Conservation (phyloP, 2,888 invertebrate species). For the Metopia argyrocephala region DNA sequence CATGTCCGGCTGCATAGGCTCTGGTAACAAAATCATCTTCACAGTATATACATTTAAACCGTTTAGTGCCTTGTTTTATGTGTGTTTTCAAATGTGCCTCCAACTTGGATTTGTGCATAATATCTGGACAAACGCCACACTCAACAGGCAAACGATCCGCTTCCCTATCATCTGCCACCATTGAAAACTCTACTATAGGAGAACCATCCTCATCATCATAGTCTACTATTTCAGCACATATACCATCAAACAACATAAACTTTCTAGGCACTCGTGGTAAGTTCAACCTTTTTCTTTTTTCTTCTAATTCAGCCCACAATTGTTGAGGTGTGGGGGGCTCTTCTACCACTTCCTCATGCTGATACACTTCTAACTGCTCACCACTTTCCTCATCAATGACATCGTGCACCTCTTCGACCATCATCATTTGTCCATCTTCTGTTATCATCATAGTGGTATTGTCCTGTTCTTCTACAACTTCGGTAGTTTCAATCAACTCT, state of each 20-base stretch:
- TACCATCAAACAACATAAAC: conserved; percentile 61
- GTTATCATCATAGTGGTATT: conserved; percentile 52
- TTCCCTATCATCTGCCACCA: conserved; percentile 57
- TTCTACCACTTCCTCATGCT: conserved; percentile 59
- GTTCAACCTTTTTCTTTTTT: conserved; percentile 55
- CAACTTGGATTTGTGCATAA: conserved; percentile 57
- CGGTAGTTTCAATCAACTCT: conserved; percentile 41
- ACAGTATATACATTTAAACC: conserved; percentile 59
- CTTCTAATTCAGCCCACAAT: conserved; percentile 54
- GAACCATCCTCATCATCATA: conserved; percentile 61
- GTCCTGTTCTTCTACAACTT: conserved; percentile 47
- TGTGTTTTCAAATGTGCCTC: conserved; percentile 59
- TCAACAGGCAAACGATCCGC: conserved; percentile 57
- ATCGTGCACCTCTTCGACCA: conserved; percentile 59
- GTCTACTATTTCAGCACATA: conserved; percentile 62
- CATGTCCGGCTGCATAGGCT: conserved; percentile 61
- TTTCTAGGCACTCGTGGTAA: conserved; percentile 53
- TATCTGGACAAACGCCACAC: conserved; percentile 61
- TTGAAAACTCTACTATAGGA: conserved; percentile 61
- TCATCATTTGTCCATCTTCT: conserved; percentile 56
- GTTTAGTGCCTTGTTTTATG: conserved; percentile 49
- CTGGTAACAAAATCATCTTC: conserved; percentile 61
- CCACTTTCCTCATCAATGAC: conserved; percentile 57
- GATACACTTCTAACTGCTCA: conserved; percentile 53
- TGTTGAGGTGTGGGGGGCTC: conserved; percentile 44